Evolutionary conservation across 2,797 vertebrate species (phyloP).

Genomic region (Diceros bicornis): DNA sequence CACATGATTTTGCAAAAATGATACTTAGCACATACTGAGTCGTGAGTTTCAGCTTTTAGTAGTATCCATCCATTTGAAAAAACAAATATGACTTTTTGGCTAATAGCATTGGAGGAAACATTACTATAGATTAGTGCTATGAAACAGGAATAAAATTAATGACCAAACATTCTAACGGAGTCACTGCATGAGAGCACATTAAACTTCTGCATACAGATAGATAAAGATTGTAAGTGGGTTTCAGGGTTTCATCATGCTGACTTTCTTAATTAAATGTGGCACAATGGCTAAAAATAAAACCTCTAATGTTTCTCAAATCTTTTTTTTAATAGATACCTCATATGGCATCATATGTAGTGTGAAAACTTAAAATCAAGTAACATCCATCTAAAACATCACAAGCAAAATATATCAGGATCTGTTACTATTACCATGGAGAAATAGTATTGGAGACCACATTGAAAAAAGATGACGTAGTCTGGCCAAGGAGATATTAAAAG

Average conservation of each 20-base stretch:
- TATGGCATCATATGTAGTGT: background rate
- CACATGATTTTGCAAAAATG: background rate
- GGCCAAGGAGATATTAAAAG: background rate
- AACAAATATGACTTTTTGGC: background rate
- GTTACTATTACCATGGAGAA: background rate
- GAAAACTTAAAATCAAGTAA: constrained; percentile 27
- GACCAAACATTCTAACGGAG: background rate
- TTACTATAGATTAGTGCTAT: background rate
- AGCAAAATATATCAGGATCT: background rate
- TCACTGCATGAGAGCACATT: background rate
- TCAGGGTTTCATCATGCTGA: constrained; percentile 22
- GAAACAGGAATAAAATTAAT: constrained; percentile 26
- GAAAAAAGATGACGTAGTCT: background rate
- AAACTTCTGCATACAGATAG: background rate
- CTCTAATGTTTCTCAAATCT: background rate
- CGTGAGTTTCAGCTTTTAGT: constrained; percentile 52
- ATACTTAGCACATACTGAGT: background rate
- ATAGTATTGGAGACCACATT: fast-evolving
- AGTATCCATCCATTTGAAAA: background rate
- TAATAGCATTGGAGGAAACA: constrained; percentile 22
- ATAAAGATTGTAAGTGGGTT: background rate
- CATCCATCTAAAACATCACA: background rate
- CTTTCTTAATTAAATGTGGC: constrained; percentile 49
- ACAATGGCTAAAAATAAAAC: constrained; percentile 11
- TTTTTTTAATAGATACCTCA: background rate